phyloP scores from a whole-genome alignment of 92 coral and sea anemone species.

The Metridium senile region DNA sequence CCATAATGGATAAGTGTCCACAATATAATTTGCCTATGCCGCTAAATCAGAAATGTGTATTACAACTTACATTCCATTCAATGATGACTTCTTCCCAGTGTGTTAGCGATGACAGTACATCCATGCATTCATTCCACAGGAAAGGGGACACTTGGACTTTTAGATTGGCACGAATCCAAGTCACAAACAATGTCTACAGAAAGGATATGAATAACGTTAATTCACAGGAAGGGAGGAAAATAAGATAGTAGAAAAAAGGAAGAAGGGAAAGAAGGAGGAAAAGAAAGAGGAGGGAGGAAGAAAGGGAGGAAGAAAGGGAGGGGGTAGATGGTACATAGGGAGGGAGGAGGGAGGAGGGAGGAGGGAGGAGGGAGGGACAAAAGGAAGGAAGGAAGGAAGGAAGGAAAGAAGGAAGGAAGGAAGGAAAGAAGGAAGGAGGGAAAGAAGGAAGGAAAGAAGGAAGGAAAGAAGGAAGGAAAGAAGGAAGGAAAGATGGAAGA shows the following conservation, averaged over 20 bases:
- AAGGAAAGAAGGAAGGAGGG: neutral
- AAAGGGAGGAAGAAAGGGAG: neutral
- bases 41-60: neutral
- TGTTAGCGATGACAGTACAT: slow-evolving; percentile 81
- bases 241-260: neutral
- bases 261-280: neutral
- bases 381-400: neutral
- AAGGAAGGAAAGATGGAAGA: too few species aligned
- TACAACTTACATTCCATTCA: slow-evolving; percentile 90
- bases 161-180: slow-evolving; percentile 97
- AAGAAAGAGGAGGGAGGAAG: neutral
- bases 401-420: slow-evolving; percentile 3
- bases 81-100: slow-evolving; percentile 92
- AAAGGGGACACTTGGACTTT: slow-evolving; percentile 77
- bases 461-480: neutral
- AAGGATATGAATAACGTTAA: neutral
- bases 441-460: neutral
- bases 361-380: neutral
- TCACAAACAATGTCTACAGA: slow-evolving; percentile 88
- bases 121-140: slow-evolving; percentile 92
- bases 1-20: too few species aligned
- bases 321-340: neutral
- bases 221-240: neutral
- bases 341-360: neutral
- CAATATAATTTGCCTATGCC: too few species aligned